A percentile compares a stretch with the other conserved stretches of the same genome.
These are phyloP conservation scores for Parnassius apollo DNA, from an alignment of 2,888 invertebrate species.

Conservation along the genomic window DNA sequence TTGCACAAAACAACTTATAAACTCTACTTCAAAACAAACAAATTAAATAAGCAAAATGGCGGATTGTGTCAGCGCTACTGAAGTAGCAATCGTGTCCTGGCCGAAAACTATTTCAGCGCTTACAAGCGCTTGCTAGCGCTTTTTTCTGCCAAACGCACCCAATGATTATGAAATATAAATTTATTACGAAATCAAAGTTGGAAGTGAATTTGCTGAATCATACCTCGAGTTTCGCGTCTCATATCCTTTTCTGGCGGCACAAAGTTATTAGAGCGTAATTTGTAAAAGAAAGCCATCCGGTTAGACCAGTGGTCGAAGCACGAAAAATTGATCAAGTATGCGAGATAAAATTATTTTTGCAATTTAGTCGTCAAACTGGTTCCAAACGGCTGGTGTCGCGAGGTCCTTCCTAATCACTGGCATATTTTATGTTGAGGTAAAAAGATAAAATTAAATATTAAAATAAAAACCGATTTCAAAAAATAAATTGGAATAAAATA, in stretches of 20 bases:
- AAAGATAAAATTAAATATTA: constrained; percentile 3
- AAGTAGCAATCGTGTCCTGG: no score
- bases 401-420: constrained; percentile 23
- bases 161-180: neutral
- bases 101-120: no score
- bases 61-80: no score
- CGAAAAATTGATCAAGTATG: constrained; percentile 26
- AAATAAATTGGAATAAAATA: no score
- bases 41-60: no score
- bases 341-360: constrained; percentile 25
- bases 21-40: no score
- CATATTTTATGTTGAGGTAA: constrained; percentile 4
- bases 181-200: neutral
- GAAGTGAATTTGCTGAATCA: constrained; percentile 3
- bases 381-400: constrained; percentile 16
- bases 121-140: no score
- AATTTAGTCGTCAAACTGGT: constrained; percentile 24
- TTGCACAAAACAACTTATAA: no score
- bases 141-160: no score
- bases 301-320: constrained; percentile 14
- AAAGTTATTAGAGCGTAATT: constrained; percentile 23
- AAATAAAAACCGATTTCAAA: no score
- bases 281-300: constrained; percentile 25
- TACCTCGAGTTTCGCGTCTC: neutral
- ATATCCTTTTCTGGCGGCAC: constrained; percentile 11